These are phyloP conservation scores for Bombyx mandarina DNA, from an alignment of 1,140 invertebrate genomes.

Conservation along the genomic window DNA sequence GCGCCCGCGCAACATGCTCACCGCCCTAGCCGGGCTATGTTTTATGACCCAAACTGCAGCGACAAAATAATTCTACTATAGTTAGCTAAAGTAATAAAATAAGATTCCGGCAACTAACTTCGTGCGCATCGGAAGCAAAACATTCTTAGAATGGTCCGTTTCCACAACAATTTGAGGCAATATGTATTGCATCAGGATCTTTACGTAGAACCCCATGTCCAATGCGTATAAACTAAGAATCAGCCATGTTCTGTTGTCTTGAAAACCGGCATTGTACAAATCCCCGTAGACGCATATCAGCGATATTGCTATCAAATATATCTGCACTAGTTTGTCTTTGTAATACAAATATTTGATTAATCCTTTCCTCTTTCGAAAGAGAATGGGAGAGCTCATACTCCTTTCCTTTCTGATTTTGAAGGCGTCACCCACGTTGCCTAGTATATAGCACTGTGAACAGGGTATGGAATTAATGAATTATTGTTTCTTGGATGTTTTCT, in stretches of 20 bases:
- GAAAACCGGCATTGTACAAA: slow-evolving; percentile 42
- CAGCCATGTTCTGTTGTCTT: slow-evolving; percentile 26
- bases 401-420: slow-evolving; percentile 10
- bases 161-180: slow-evolving; percentile 16
- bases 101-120: slow-evolving; percentile 8
- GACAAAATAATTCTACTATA: no score
- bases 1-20: no score
- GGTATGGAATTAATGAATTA: neutral
- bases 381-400: neutral
- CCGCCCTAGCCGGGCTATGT: no score
- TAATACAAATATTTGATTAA: slow-evolving; percentile 23
- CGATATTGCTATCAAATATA: slow-evolving; percentile 34
- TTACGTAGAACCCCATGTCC: slow-evolving; percentile 36
- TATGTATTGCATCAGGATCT: slow-evolving; percentile 32
- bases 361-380: slow-evolving; percentile 3
- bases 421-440: slow-evolving; percentile 7
- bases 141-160: slow-evolving; percentile 2
- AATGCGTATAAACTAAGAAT: slow-evolving; percentile 30
- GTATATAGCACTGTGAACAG: slow-evolving; percentile 18
- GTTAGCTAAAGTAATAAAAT: no score
- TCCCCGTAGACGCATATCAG: slow-evolving; percentile 31
- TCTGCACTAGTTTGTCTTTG: slow-evolving; percentile 26
- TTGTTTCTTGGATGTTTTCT: neutral
- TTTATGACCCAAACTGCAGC: no score
- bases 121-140: slow-evolving; percentile 12